Base-by-base conservation (phyloP, 2,113 vertebrate species). In the Empidonax alnorum region DNA sequence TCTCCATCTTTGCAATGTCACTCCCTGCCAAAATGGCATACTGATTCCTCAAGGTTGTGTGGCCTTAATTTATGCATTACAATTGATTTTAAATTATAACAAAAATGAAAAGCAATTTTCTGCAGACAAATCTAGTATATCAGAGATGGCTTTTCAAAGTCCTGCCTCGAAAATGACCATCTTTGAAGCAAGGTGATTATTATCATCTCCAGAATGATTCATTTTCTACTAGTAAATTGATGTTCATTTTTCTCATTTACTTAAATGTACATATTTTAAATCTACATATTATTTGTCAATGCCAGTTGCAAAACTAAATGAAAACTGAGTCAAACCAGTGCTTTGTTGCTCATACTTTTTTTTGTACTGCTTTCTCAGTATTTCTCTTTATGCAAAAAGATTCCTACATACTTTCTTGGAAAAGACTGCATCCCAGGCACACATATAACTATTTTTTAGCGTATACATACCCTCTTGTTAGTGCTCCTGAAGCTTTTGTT, bases 81-180 rank as follows among this genome's bases (percentile, higher is more conserved):
- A 69, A 80, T 33, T 42, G 46, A 83, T 86, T 96, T 39, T 39
- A 83, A 95, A 88, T 74, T 59, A 90, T 71, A 90, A 63, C 3
- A 77, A 85, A 91, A 71, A 63, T 41, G 82, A 90, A 90, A 91
- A 55, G 53, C 47, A 80, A 63, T 81, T 87, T 95, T 86, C 55
- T 90, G 55, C 63, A 71, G 55, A 78, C 10, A 90, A 84, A 93
- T 41, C 35, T 24, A 67, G 35, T 28, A 77, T 10, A 39, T 90
- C 63, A 93, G 74, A 87, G 22, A 88, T n/a, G 21, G 5, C 52
- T 87, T 90, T 93, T 75, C 56, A 71, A 77, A 85, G 37, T 58
- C 56, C 66, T 93, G 78, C 66, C 25, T 85, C 0, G 1, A 87
- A 88, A 95, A 91, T 75, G 55, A 81, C 59, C 67, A 77, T 75